These are phyloP conservation scores for Lacanobia wlatinum DNA, from an alignment of 2,888 invertebrate species.

Conservation along the genomic window DNA sequence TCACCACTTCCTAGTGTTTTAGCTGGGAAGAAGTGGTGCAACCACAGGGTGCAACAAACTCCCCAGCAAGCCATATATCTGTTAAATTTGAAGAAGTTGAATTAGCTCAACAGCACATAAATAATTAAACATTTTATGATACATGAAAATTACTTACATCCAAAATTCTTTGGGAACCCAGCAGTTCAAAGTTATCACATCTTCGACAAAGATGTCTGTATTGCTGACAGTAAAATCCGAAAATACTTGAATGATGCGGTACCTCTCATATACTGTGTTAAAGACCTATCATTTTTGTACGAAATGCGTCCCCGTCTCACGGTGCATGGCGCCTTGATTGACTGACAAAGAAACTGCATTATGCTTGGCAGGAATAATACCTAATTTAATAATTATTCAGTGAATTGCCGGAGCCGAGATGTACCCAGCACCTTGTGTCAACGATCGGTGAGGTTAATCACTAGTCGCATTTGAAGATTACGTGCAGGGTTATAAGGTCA, in stretches of 20 bases:
- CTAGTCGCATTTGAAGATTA: constrained; percentile 9
- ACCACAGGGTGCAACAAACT: no score
- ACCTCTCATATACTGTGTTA: background rate
- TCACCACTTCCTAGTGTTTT: no score
- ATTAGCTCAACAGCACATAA: no score
- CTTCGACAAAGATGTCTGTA: background rate
- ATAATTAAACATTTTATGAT: no score
- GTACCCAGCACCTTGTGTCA: background rate
- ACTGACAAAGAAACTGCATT: constrained; percentile 33
- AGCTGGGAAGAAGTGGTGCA: no score
- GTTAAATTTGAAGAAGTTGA: no score
- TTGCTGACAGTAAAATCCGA: background rate
- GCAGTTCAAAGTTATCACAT: no score
- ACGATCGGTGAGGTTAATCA: background rate
- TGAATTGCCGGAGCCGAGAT: background rate
- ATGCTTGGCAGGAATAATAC: constrained; percentile 16
- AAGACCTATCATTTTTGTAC: background rate
- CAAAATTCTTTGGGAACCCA: background rate
- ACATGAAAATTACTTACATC: no score
- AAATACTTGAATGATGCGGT: background rate
- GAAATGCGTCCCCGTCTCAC: constrained; percentile 10
- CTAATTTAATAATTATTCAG: constrained; percentile 31
- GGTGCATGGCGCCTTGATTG: constrained; percentile 25
- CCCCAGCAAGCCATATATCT: no score
- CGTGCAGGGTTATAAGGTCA: constrained; percentile 22